phyloP scores from a whole-genome alignment of 1,140 invertebrate species.

The Drosophila chauvacae region DNA sequence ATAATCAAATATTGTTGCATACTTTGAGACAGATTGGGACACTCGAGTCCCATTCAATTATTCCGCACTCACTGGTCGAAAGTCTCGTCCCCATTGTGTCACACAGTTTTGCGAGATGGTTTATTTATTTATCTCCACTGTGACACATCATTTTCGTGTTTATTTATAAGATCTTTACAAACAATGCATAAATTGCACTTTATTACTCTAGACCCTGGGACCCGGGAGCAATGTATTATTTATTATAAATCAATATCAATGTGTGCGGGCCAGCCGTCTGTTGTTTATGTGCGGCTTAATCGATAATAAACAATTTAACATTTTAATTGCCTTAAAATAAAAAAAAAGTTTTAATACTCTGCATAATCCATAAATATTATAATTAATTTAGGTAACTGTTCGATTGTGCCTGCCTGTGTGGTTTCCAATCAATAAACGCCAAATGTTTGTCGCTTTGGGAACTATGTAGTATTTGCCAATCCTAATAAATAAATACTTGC shows the following conservation, averaged over 20 bases:
- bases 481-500: conserved; percentile 1
- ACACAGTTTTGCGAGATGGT: not conserved
- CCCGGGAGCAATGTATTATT: not conserved
- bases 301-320: conserved; percentile 1
- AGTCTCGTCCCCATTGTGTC: not conserved
- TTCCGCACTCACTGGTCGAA: conserved; percentile 10
- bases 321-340: not conserved
- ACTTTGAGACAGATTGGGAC: conserved; percentile 24
- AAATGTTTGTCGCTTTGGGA: not conserved
- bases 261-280: not conserved
- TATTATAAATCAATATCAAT: conserved; percentile 4
- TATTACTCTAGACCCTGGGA: conserved; percentile 2
- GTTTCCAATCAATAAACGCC: not conserved
- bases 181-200: conserved; percentile 6
- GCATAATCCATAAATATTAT: not conserved
- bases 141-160: conserved; percentile 6
- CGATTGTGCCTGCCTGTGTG: not conserved
- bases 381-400: not conserved
- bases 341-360: too few relatives aligned
- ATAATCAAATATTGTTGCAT: conserved; percentile 55
- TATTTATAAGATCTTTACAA: conserved; percentile 16
- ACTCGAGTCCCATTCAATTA: conserved; percentile 44
- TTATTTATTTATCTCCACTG: conserved; percentile 16
- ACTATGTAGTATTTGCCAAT: not conserved
- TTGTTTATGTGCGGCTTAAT: conserved; percentile 3